Base-by-base conservation (phyloP, 1,140 invertebrate species). In the Odontomachus brunneus region DNA sequence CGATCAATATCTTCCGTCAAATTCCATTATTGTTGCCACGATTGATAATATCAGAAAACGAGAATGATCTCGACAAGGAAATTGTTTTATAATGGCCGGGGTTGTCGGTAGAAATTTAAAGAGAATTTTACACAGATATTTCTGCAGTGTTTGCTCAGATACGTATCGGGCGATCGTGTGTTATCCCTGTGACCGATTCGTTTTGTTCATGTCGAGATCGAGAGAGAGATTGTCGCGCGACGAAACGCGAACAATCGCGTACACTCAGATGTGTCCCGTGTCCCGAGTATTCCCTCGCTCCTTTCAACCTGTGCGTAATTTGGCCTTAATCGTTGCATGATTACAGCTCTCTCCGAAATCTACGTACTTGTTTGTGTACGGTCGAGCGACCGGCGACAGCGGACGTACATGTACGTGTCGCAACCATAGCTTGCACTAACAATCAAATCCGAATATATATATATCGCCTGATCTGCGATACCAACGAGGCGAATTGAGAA, bases 361-460 rank as follows among this genome's bases (percentile, higher is more conserved):
- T 90, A 88, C 89, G 88, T 90, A 90, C 89, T 90, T 90, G 89
- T 90, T 90, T 91, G 89, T 90, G 85, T 87, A 80, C 73, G 82
- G 84, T 74, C 65, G 78, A 87, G 63, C 72, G 82, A 85, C 57
- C 24, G 72, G 65, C 51, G 65, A 76, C 59, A 49, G 24, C 44
- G 7, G 17, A 51, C 59, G 60, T 44, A 44, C 60, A 33, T 12
- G 38, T 44, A 44, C 38, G 38, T 78, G 75, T 80, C 66, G 65
- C 44, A 22, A 62, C 12, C 29, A 69, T 17, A 29, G 26, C 14
- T 17, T 26, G 59, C 59, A 29, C 33, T 44, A 55, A 53, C 24
- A 7, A 72, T 44, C 3, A 49, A 72, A 51, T 53, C 17, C 17
- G 33, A 48, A 11, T 5, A 5, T 2, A 11, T 5, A 5, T 2